These are phyloP conservation scores for Synergus gifuensis DNA, from an alignment of 2,888 invertebrate species.

Conservation along the genomic window DNA sequence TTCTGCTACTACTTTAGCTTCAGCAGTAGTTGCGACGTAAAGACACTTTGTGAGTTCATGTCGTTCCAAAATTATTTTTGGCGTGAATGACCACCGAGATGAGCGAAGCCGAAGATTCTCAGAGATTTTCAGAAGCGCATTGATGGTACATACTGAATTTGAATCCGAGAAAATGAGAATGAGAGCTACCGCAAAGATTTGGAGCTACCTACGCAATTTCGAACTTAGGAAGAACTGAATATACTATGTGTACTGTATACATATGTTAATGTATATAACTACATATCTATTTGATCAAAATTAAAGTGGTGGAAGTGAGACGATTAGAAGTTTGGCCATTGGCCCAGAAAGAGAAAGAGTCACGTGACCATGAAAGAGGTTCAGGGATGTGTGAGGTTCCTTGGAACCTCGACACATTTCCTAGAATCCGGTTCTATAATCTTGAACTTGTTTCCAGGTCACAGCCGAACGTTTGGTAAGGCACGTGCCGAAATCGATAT, in stretches of 20 bases:
- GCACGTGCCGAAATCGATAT: constrained; percentile 7
- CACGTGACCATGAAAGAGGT: not conserved
- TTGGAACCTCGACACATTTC: not conserved
- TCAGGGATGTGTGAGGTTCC: not conserved
- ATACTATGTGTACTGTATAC: not conserved
- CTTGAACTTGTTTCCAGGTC: constrained; percentile 25
- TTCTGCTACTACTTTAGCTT: no score
- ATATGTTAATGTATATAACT: not conserved
- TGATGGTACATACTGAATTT: not conserved
- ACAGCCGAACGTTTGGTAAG: not conserved
- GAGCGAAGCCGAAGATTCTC: not conserved
- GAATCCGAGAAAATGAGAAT: not conserved
- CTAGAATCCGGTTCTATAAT: constrained; percentile 5
- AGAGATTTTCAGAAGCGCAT: not conserved
- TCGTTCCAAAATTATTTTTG: constrained; percentile 58
- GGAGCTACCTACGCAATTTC: not conserved
- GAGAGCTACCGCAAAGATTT: no score
- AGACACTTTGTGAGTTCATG: not conserved
- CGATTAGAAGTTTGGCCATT: not conserved
- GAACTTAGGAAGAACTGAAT: not conserved
- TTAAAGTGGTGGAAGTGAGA: not conserved
- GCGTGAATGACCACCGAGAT: constrained; percentile 59
- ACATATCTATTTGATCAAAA: no score
- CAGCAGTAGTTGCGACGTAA: not conserved
- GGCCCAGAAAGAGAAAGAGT: not conserved